phyloP scores from a whole-genome alignment of 2,888 invertebrate species.

The Peribatodes rhomboidaria region DNA sequence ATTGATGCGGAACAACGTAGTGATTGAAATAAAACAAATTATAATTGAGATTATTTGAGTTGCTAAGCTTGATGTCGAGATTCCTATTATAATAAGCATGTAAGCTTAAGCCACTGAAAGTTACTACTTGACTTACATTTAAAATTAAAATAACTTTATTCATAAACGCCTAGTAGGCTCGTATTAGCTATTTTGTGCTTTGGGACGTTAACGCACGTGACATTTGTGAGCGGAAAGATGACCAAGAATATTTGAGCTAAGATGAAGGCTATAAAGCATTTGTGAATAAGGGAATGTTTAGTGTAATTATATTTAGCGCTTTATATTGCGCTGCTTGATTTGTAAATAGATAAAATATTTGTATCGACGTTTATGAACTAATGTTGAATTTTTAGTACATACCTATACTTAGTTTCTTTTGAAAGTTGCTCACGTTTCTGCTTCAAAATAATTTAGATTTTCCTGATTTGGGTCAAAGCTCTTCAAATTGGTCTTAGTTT shows the following conservation, averaged over 20 bases:
- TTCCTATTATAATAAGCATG: slow-evolving; percentile 67
- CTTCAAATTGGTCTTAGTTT: background rate
- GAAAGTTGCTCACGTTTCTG: slow-evolving; percentile 17
- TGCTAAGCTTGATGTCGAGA: slow-evolving; percentile 61
- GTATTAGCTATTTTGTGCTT: background rate
- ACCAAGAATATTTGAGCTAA: background rate
- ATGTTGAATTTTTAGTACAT: slow-evolving; percentile 16
- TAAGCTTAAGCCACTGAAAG: slow-evolving; percentile 60
- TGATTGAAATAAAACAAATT: background rate
- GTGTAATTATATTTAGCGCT: slow-evolving; percentile 40
- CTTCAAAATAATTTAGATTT: background rate
- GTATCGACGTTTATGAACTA: slow-evolving; percentile 22
- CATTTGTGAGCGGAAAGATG: background rate
- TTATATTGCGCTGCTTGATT: slow-evolving; percentile 35
- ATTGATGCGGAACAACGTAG: slow-evolving; percentile 2
- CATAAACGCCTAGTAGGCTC: background rate
- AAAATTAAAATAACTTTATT: background rate
- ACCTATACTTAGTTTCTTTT: background rate
- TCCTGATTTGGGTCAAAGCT: no score
- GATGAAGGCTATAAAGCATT: background rate
- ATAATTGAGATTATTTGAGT: slow-evolving; percentile 47
- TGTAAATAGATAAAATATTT: slow-evolving; percentile 25
- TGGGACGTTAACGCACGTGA: background rate
- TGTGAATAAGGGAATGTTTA: slow-evolving; percentile 43
- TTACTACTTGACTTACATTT: slow-evolving; percentile 59